Evolutionary conservation across 1,140 invertebrate genomes (phyloP).

Genomic region (Zeugodacus cucurbitae): DNA sequence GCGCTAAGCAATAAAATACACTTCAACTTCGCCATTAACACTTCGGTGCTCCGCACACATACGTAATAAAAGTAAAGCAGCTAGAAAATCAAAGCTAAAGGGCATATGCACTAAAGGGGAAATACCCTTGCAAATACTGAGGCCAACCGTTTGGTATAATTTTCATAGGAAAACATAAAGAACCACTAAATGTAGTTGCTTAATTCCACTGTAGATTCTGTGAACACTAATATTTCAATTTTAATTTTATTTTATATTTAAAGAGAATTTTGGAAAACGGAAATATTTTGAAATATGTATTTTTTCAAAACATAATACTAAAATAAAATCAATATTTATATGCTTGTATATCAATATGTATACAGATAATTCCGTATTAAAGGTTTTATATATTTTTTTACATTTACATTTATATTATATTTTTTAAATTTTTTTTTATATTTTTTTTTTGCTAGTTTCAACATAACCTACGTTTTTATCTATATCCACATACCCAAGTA

Average conservation of each 20-base stretch:
- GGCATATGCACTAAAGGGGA: neutral
- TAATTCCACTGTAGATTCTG: neutral
- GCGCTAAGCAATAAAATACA: conserved; percentile 42
- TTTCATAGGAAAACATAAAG: conserved; percentile 30
- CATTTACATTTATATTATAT: too few species aligned
- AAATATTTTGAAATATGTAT: neutral
- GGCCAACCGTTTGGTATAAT: too few species aligned
- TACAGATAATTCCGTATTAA: too few species aligned
- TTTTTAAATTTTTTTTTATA: too few species aligned
- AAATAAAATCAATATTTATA: too few species aligned
- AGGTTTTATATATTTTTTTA: too few species aligned
- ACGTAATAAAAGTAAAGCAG: neutral
- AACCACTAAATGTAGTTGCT: conserved; percentile 8
- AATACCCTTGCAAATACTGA: neutral
- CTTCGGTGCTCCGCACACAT: neutral
- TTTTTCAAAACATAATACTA: neutral
- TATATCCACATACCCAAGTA: too few species aligned
- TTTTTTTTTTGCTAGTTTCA: too few species aligned
- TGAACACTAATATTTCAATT: neutral
- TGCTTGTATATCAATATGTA: too few species aligned
- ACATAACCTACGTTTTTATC: too few species aligned
- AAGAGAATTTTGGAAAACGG: neutral
- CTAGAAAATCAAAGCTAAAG: neutral
- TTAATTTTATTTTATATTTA: neutral
- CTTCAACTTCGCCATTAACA: conserved; percentile 40